These are phyloP conservation scores for Stichopus horrens DNA, from an alignment of 53 echinoderm and acorn worm species.

Conservation along the genomic window DNA sequence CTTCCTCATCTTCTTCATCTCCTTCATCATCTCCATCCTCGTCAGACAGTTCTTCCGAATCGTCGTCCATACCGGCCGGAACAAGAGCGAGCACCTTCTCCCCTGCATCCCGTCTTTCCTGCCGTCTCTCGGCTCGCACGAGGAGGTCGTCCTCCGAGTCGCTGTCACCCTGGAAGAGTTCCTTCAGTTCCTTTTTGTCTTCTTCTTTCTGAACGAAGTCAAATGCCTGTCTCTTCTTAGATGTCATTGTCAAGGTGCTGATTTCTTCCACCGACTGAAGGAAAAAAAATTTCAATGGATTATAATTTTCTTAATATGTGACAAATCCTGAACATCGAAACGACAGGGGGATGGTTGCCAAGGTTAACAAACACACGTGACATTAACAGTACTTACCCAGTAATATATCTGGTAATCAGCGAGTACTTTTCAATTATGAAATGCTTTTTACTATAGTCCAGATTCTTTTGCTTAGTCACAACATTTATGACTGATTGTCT, in stretches of 20 bases:
- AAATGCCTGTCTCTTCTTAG: slow-evolving; percentile 37
- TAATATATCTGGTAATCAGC: too few relatives aligned
- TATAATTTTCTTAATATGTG: too few relatives aligned
- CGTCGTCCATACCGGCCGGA: slow-evolving; percentile 44
- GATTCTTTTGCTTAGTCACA: too few relatives aligned
- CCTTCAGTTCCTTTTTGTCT: slow-evolving; percentile 5
- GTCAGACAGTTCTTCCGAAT: slow-evolving; percentile 48
- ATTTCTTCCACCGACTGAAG: background rate
- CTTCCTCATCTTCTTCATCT: slow-evolving; percentile 52
- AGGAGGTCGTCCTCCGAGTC: slow-evolving; percentile 89
- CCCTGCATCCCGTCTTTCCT: slow-evolving; percentile 55
- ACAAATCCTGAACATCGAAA: too few relatives aligned
- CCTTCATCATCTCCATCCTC: slow-evolving; percentile 49
- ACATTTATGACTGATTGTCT: too few relatives aligned
- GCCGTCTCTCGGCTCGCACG: slow-evolving; percentile 64
- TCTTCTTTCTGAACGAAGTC: background rate
- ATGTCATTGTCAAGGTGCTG: background rate
- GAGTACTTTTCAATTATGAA: too few relatives aligned
- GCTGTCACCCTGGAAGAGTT: slow-evolving; percentile 74
- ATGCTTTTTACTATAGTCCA: too few relatives aligned
- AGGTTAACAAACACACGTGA: too few relatives aligned
- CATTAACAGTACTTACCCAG: too few relatives aligned
- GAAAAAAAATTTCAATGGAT: background rate
- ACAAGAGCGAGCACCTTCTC: slow-evolving; percentile 52
- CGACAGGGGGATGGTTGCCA: too few relatives aligned